Conservation (phyloP, 2,113 vertebrate genomes). For the Pterophyllum scalare region DNA sequence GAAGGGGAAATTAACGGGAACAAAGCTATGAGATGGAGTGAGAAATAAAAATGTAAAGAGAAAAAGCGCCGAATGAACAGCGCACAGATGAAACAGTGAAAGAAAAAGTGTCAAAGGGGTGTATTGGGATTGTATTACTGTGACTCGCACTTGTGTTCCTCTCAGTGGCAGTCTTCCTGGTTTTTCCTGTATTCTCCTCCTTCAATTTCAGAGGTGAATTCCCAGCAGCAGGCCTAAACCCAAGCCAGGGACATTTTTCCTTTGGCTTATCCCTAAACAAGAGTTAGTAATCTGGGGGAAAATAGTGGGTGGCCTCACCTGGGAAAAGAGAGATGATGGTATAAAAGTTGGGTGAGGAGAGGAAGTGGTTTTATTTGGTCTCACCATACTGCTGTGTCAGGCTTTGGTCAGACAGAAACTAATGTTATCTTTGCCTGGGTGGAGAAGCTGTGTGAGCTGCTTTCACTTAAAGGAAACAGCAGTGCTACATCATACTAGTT, state of each 20-base stretch:
- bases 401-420: conserved; percentile 20
- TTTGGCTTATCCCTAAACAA: conserved; percentile 49
- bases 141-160: conserved; percentile 22
- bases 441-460: not conserved
- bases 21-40: conserved; percentile 27
- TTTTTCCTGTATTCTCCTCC: conserved; percentile 20
- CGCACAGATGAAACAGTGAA: conserved; percentile 15
- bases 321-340: conserved; percentile 6
- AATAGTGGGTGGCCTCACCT: conserved; percentile 48
- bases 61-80: conserved; percentile 30
- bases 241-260: conserved; percentile 64
- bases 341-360: not conserved
- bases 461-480: not conserved
- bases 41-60: conserved; percentile 41
- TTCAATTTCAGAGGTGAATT: conserved; percentile 52
- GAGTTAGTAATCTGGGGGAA: conserved; percentile 23
- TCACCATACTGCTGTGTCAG: not conserved
- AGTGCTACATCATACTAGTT: not conserved
- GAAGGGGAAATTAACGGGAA: conserved; percentile 7
- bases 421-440: conserved; percentile 30
- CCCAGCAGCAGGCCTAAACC: conserved; percentile 33
- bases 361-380: conserved; percentile 4
- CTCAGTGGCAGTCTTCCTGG: conserved; percentile 30
- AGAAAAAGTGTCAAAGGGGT: conserved; percentile 11
- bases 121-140: conserved; percentile 2